Evolutionary conservation across 2,888 invertebrate genomes (phyloP).

Genomic region (Pterostichus madidus): DNA sequence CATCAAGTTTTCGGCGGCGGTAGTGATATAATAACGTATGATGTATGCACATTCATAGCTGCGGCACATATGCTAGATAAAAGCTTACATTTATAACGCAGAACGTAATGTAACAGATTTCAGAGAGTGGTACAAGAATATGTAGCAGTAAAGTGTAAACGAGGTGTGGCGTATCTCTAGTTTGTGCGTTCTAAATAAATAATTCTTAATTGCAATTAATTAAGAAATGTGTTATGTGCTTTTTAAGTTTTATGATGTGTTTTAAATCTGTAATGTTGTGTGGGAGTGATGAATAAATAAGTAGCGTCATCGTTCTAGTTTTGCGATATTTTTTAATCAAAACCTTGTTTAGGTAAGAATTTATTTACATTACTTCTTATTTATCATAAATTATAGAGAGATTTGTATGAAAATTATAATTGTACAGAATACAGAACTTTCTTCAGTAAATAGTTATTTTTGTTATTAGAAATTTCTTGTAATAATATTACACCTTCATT

Average conservation of each 20-base stretch:
- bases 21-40: constrained; percentile 10
- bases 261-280: constrained; percentile 41
- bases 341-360: not conserved
- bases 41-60: not conserved
- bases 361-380: not conserved
- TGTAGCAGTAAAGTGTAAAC: constrained; percentile 31
- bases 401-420: not conserved
- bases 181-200: constrained; percentile 59
- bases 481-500: not conserved
- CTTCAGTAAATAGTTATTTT: constrained; percentile 21
- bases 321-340: not conserved
- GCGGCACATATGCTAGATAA: not conserved
- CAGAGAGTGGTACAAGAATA: constrained; percentile 2
- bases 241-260: constrained; percentile 54
- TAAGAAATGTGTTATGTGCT: constrained; percentile 48
- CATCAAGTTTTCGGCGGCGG: not conserved
- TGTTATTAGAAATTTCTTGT: constrained; percentile 13
- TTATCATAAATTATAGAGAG: not conserved
- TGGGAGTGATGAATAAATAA: constrained; percentile 38
- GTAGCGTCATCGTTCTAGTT: not conserved
- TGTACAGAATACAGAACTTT: no score
- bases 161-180: constrained; percentile 61
- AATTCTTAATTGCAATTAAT: constrained; percentile 18
- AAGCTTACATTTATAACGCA: not conserved
- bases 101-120: not conserved